Conservation (phyloP, 2,113 vertebrate species). For the Platichthys flesus region DNA sequence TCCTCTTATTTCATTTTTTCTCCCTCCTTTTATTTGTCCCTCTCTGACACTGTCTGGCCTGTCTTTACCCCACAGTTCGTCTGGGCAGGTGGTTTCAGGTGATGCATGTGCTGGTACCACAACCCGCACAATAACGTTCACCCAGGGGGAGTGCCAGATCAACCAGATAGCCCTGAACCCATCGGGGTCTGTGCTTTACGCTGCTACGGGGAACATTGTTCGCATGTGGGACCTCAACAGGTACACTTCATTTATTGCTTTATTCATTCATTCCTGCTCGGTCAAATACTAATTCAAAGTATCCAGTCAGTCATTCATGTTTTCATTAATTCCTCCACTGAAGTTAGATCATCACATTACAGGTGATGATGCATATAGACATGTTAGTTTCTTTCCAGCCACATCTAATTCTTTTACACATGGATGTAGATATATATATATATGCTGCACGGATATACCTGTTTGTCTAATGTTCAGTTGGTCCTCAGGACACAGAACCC, state of each 20-base stretch:
- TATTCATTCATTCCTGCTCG: not conserved
- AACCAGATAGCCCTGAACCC: constrained; percentile 96
- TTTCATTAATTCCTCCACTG: not conserved
- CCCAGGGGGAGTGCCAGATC: constrained; percentile 95
- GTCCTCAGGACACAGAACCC: too few species aligned
- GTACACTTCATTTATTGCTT: constrained; percentile 68
- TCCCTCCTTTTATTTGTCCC: not conserved
- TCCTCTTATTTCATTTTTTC: not conserved
- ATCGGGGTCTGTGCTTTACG: constrained; percentile 88
- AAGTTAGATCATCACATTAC: not conserved
- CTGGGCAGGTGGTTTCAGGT: constrained; percentile 93
- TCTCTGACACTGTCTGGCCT: not conserved
- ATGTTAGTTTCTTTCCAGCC: not conserved
- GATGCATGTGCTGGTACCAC: constrained; percentile 88
- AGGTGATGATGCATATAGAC: not conserved
- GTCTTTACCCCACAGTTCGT: constrained; percentile 77
- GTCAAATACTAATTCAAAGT: constrained; percentile 3
- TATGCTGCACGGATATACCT: too few species aligned
- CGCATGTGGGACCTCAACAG: constrained; percentile 96
- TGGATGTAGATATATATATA: too few species aligned
- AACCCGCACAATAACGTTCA: constrained; percentile 88
- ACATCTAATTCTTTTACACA: not conserved
- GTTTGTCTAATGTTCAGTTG: too few species aligned
- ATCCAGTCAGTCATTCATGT: not conserved
- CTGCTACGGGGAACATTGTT: constrained; percentile 91